Conservation (phyloP, 2,888 invertebrate species). For the Campaea margaritaria region DNA sequence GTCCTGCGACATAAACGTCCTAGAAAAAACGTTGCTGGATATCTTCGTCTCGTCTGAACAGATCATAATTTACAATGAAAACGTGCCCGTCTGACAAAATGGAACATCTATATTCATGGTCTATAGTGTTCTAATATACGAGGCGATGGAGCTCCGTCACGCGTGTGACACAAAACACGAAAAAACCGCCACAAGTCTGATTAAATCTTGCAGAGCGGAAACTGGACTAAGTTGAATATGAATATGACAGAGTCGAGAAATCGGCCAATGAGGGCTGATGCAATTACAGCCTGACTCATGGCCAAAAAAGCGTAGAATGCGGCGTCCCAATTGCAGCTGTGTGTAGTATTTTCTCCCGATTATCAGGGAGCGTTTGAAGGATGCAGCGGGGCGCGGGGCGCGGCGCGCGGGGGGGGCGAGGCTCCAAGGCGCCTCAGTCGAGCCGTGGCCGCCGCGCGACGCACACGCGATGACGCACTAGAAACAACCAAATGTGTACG, state of each 20-base stretch:
- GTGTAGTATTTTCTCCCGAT: slow-evolving; percentile 81
- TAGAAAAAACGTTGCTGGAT: slow-evolving; percentile 38
- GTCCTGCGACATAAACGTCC: slow-evolving; percentile 31
- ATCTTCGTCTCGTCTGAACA: slow-evolving; percentile 50
- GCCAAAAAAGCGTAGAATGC: slow-evolving; percentile 77
- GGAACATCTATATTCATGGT: slow-evolving; percentile 66
- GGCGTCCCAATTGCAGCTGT: slow-evolving; percentile 79
- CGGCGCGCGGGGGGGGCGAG: slow-evolving; percentile 34
- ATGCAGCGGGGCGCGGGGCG: slow-evolving; percentile 65
- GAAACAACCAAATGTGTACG: slow-evolving; percentile 71
- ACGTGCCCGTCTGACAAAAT: slow-evolving; percentile 52
- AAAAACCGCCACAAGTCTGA: slow-evolving; percentile 12
- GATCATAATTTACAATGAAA: slow-evolving; percentile 60
- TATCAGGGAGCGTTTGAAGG: slow-evolving; percentile 79
- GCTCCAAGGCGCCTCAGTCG: slow-evolving; percentile 71
- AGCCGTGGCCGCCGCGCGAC: slow-evolving; percentile 61
- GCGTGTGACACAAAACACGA: slow-evolving; percentile 41
- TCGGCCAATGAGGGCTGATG: slow-evolving; percentile 67
- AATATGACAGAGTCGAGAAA: slow-evolving; percentile 12
- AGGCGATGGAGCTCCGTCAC: slow-evolving; percentile 45
- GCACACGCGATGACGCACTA: slow-evolving; percentile 61
- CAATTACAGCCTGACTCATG: slow-evolving; percentile 77
- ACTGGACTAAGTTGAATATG: slow-evolving; percentile 1
- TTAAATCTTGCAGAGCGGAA: slow-evolving; percentile 38
- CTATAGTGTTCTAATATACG: slow-evolving; percentile 54